Percentiles rank a stretch among this genome's conserved stretches.
Evolutionary conservation across 2,888 invertebrate genomes (phyloP).

Genomic region (Plebejus anna): DNA sequence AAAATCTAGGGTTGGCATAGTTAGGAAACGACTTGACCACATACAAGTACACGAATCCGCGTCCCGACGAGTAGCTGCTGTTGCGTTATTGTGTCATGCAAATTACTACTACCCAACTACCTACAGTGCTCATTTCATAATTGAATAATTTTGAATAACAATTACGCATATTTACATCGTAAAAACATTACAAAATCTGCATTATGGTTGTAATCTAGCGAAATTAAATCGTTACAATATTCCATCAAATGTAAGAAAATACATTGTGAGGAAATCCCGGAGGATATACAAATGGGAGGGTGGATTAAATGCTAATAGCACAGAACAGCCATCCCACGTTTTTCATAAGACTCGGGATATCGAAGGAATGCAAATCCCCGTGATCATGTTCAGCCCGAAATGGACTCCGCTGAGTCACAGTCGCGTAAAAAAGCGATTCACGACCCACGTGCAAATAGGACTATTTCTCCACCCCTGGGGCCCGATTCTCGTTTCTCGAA

Average conservation of each 20-base stretch:
- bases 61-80: background rate
- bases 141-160: conserved; percentile 24
- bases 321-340: conserved; percentile 42
- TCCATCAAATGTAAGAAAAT: background rate
- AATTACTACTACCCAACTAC: background rate
- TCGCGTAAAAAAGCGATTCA: conserved; percentile 29
- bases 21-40: no score
- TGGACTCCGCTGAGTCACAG: conserved; percentile 47
- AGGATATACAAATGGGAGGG: background rate
- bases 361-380: conserved; percentile 57
- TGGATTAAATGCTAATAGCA: conserved; percentile 50
- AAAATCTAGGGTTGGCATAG: no score
- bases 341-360: conserved; percentile 42
- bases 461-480: background rate
- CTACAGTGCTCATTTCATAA: conserved; percentile 16
- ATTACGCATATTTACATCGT: conserved; percentile 12
- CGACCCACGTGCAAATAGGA: background rate
- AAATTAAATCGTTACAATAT: background rate
- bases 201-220: background rate
- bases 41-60: background rate
- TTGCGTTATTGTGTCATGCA: conserved; percentile 4
- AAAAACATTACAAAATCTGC: background rate
- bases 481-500: background rate
- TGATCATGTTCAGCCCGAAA: conserved; percentile 44
- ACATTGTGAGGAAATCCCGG: background rate